Evolutionary conservation across 2,113 vertebrate species (phyloP).

Genomic region (Gasterosteus aculeatus): DNA sequence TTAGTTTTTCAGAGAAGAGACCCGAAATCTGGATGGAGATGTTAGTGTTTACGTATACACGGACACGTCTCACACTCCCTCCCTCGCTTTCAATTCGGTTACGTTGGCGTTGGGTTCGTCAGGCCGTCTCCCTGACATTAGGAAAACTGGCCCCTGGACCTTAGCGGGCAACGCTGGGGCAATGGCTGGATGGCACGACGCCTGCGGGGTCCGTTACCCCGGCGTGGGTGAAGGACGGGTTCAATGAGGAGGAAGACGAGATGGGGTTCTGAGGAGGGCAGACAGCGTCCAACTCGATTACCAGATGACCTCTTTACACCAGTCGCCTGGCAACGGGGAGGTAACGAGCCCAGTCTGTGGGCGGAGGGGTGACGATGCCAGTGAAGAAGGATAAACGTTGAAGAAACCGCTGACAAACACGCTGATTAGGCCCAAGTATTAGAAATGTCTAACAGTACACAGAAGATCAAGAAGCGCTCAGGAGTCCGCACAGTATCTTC

Average conservation of each 20-base stretch:
- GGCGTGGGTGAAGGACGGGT: constrained; percentile 38
- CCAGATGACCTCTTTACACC: constrained; percentile 69
- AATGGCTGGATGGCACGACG: constrained; percentile 63
- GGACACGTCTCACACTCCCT: constrained; percentile 29
- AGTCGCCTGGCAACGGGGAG: constrained; percentile 69
- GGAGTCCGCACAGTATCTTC: background rate
- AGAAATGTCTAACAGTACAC: background rate
- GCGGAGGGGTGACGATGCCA: constrained; percentile 59
- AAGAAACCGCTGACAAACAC: constrained; percentile 64
- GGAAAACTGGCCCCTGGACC: constrained; percentile 66
- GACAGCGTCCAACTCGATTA: constrained; percentile 73
- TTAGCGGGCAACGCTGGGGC: constrained; percentile 55
- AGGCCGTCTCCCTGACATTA: constrained; percentile 67
- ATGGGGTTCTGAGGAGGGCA: constrained; percentile 50
- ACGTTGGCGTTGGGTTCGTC: constrained; percentile 60
- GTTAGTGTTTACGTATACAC: background rate
- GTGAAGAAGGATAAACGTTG: constrained; percentile 63
- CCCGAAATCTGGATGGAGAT: constrained; percentile 13
- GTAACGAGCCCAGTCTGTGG: constrained; percentile 42
- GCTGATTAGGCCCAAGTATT: constrained; percentile 21
- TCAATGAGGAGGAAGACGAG: constrained; percentile 64
- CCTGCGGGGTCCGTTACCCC: constrained; percentile 49
- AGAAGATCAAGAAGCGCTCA: background rate
- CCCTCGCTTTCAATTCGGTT: constrained; percentile 54
- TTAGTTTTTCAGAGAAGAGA: constrained; percentile 47